Evolutionary conservation across 2,797 vertebrate species (phyloP).

Genomic region (Sparidentex hasta): DNA sequence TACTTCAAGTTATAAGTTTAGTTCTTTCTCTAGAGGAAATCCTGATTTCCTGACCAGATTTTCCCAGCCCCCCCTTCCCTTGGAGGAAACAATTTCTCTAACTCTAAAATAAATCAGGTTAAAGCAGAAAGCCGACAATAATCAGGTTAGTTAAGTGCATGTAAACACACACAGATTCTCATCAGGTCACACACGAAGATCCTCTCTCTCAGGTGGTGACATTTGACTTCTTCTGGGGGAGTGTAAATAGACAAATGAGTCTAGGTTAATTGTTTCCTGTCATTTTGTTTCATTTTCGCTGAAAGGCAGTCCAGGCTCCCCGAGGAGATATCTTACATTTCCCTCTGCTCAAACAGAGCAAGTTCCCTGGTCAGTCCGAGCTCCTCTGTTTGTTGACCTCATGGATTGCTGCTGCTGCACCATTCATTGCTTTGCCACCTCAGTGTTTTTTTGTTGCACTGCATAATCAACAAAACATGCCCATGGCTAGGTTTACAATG

Average conservation of each 20-base stretch:
- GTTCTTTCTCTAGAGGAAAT: not conserved
- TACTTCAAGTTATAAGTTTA: not conserved
- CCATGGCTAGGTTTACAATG: constrained; percentile 2
- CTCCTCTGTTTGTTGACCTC: constrained; percentile 50
- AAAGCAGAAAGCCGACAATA: constrained; percentile 17
- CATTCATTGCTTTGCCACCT: constrained; percentile 35
- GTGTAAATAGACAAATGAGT: constrained; percentile 54
- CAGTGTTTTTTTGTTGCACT: constrained; percentile 25
- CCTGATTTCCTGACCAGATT: not conserved
- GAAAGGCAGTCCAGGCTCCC: constrained; percentile 37
- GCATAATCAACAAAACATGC: constrained; percentile 39
- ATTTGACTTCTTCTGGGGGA: constrained; percentile 59
- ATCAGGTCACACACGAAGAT: constrained; percentile 45
- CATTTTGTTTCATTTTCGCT: constrained; percentile 76
- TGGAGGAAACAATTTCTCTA: constrained; percentile 5
- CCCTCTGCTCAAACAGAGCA: constrained; percentile 15
- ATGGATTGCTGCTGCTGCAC: constrained; percentile 41
- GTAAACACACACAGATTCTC: constrained; percentile 44
- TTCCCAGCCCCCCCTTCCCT: not conserved
- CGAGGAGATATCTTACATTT: constrained; percentile 36
- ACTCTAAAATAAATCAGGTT: constrained; percentile 23
- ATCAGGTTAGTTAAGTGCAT: constrained; percentile 42
- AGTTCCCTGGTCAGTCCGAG: constrained; percentile 10
- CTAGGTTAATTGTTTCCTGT: constrained; percentile 78
- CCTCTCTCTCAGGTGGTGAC: constrained; percentile 52